Conservation (phyloP, 1,140 invertebrate genomes). For the Drosophila mojavensis region DNA sequence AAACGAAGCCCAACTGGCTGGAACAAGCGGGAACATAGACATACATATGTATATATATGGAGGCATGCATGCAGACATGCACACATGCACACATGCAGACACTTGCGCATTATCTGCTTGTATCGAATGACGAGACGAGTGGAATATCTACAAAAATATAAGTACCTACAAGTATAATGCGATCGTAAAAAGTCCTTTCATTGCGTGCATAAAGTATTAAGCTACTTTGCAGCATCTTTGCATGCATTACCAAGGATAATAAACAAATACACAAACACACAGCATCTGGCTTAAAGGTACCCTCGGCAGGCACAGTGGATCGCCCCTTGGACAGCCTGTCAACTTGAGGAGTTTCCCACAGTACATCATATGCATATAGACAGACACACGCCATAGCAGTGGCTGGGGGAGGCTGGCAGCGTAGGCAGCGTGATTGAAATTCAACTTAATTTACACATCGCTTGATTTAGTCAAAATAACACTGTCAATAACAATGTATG, state of each 20-base stretch:
- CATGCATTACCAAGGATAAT: conserved; percentile 79
- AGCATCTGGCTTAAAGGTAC: conserved; percentile 16
- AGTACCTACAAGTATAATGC: conserved; percentile 79
- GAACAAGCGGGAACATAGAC: too few species aligned
- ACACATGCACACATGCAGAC: neutral
- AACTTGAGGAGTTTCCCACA: neutral
- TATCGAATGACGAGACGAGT: conserved; percentile 57
- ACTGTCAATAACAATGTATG: too few species aligned
- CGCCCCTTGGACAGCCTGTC: neutral
- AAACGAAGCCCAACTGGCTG: conserved; percentile 3
- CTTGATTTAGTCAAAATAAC: too few species aligned
- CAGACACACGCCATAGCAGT: neutral
- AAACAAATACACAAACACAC: conserved; percentile 61
- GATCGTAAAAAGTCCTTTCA: conserved; percentile 82
- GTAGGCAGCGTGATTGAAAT: neutral
- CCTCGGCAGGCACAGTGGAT: conserved; percentile 4
- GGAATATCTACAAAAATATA: conserved; percentile 69
- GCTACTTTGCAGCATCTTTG: conserved; percentile 82
- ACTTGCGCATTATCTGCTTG: conserved; percentile 20
- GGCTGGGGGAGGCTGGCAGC: neutral
- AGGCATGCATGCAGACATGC: conserved; percentile 20
- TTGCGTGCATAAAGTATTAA: conserved; percentile 82
- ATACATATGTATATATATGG: neutral
- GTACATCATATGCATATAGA: too few species aligned
- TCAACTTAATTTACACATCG: too few species aligned